phyloP scores from a whole-genome alignment of 2,797 vertebrate species.

The Eutrigla gurnardus region DNA sequence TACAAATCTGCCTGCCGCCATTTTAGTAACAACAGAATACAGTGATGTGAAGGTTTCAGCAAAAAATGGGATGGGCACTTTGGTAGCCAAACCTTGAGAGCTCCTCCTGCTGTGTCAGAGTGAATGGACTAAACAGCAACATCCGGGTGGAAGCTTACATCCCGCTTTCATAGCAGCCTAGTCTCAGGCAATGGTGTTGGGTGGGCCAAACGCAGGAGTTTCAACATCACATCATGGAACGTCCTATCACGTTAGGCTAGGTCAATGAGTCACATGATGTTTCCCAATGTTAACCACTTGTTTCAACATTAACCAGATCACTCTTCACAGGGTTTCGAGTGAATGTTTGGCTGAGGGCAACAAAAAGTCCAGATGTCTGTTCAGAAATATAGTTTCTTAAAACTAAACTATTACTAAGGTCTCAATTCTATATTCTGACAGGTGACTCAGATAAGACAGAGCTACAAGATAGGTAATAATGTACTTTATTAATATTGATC shows the following conservation, averaged over 20 bases:
- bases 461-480: too few species aligned
- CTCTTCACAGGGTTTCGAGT: not conserved
- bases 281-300: too few species aligned
- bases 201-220: not conserved
- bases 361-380: not conserved
- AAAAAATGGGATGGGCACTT: too few species aligned
- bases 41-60: too few species aligned
- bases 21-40: constrained; percentile 27
- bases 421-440: not conserved
- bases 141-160: too few species aligned
- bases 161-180: too few species aligned
- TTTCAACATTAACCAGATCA: not conserved
- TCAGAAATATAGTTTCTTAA: not conserved
- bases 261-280: too few species aligned
- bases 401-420: not conserved
- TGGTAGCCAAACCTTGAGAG: not conserved
- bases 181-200: too few species aligned
- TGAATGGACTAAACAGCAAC: too few species aligned
- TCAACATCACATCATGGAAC: too few species aligned
- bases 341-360: not conserved
- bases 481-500: not conserved
- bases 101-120: not conserved
- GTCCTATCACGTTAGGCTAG: not conserved
- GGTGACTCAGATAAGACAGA: not conserved
- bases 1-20: constrained; percentile 30